These are phyloP conservation scores for Sesia bembeciformis DNA, from an alignment of 2,888 invertebrate species.

Conservation along the genomic window DNA sequence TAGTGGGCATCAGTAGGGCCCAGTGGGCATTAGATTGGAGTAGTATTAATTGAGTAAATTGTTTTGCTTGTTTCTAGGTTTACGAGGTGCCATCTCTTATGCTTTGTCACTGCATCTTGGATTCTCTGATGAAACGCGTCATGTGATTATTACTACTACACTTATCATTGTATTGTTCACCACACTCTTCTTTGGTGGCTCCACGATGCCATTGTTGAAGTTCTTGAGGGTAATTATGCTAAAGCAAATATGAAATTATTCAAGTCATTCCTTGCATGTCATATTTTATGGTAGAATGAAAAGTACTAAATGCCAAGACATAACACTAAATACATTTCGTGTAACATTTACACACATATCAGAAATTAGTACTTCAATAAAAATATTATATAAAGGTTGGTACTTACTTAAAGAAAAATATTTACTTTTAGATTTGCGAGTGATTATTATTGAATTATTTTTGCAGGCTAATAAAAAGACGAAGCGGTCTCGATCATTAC, in stretches of 20 bases:
- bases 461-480: conserved; percentile 68
- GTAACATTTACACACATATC: too few species aligned
- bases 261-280: too few species aligned
- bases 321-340: too few species aligned
- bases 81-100: conserved; percentile 98
- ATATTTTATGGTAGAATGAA: too few species aligned
- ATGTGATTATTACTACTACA: conserved; percentile 97
- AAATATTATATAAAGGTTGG: too few species aligned
- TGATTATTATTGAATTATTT: neutral
- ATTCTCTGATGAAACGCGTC: conserved; percentile 93
- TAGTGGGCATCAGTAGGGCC: too few species aligned
- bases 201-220: conserved; percentile 97
- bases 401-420: neutral
- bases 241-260: too few species aligned
- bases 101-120: conserved; percentile 96
- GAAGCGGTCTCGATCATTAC: conserved; percentile 64
- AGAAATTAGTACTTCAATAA: too few species aligned
- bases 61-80: conserved; percentile 64
- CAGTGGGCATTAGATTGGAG: too few species aligned
- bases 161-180: conserved; percentile 98
- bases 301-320: too few species aligned
- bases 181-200: conserved; percentile 95
- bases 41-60: neutral
- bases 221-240: conserved; percentile 80
- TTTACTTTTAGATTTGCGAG: neutral